Base-by-base conservation (phyloP, 2,797 vertebrate species). In the Pantherophis alleghaniensis region DNA sequence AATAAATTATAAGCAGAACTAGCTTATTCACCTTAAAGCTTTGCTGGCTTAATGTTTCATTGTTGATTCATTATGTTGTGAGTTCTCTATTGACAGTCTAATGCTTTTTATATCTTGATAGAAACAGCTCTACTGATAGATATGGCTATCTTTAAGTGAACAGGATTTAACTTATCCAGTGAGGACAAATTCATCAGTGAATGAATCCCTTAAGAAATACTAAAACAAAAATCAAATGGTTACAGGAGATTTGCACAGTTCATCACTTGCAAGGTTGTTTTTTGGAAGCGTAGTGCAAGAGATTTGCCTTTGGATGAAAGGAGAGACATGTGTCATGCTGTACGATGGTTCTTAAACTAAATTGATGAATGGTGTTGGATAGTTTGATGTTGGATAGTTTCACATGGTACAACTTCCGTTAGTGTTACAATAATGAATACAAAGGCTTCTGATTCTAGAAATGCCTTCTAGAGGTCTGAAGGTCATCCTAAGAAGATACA, bases 41-140 rank as follows among this genome's bases (percentile, higher is more conserved):
- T 97, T 97, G 95, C 97, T 92, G 96, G 97, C 97, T 97, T 97
- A 97, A 97, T 97, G 97, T 98, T 96, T 97, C 97, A 95, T 95
- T 97, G 97, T 97, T 98, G 98, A 98, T 98, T 98, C 97, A 98
- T 98, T 98, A 97, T 96, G 95, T 97, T 98, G 97, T 98, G 97
- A 97, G 97, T 97, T 97, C 95, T 96, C 96, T 96, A 94, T 97
- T 92, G 94, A 96, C 97, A 97, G 95, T 96, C 95, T 97, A 98
- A 98, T 97, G 96, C 96, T 97, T 98, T 97, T 97, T 97, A 95
- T 97, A 97, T 97, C 97, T 97, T 97, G 97, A 97, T 97, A 94
- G 96, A 97, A 97, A 96, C 96, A 96, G 97, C 97, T 98, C 97
- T 97, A 97, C 96, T 97, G 96, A 96, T 96, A 97, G 97, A 97